Percentiles rank a stretch among this genome's conserved stretches.
phyloP scores from a whole-genome alignment of 2,797 vertebrate species.

The Intellagama lesueurii region DNA sequence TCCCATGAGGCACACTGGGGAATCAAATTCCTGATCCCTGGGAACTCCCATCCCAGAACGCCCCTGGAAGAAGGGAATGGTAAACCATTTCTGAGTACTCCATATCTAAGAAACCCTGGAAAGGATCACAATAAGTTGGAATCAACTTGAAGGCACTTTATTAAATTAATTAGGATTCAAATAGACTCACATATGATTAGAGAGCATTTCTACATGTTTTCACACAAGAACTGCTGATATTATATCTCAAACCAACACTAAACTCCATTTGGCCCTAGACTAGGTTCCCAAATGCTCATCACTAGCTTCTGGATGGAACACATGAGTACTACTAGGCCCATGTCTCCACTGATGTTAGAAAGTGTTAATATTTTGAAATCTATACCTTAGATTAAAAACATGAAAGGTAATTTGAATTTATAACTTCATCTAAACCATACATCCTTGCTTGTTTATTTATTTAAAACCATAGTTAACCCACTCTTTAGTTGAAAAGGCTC shows the following conservation, averaged over 20 bases:
- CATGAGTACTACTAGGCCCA: not conserved
- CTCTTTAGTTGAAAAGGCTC: not conserved
- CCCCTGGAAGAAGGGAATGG: no score
- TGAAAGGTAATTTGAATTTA: not conserved
- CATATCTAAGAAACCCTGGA: no score
- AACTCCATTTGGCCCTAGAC: not conserved
- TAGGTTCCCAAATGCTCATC: not conserved
- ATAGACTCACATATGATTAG: not conserved
- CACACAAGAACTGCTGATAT: not conserved
- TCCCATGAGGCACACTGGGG: no score
- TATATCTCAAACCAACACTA: not conserved
- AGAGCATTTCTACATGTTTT: not conserved
- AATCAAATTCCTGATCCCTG: no score
- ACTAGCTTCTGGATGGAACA: not conserved
- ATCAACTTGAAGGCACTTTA: no score
- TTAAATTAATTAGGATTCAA: not conserved
- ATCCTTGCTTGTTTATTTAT: not conserved
- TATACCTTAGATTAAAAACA: not conserved
- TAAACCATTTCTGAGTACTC: no score
- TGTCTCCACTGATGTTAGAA: not conserved
- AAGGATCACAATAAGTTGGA: no score
- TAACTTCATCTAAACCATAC: not conserved
- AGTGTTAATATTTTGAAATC: not conserved
- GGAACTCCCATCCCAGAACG: no score
- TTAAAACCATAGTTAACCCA: not conserved